Conservation (phyloP, 2,797 vertebrate genomes). For the Bucorvus abyssinicus region DNA sequence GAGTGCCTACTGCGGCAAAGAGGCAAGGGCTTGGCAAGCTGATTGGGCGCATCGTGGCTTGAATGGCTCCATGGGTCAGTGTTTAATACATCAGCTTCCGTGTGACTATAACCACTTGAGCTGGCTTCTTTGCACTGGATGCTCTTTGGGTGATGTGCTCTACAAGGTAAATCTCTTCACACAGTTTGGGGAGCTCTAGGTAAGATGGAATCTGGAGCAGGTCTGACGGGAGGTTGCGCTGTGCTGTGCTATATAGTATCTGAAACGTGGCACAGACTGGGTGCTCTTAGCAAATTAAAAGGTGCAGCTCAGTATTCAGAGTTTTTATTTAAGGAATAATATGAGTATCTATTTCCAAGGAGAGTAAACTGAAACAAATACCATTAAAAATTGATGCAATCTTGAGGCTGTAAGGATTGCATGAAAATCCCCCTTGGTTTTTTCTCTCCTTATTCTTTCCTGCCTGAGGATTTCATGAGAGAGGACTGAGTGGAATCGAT, state of each 20-base stretch:
- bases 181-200: background rate
- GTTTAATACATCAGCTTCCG: background rate
- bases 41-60: background rate
- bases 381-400: background rate
- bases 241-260: background rate
- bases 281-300: background rate
- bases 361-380: background rate
- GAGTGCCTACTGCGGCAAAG: background rate
- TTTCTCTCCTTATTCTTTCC: constrained; percentile 46
- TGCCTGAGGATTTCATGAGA: background rate
- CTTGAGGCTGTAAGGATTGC: background rate
- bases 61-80: background rate
- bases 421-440: constrained; percentile 21
- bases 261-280: background rate
- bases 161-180: background rate
- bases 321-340: background rate
- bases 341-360: background rate
- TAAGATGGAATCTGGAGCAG: background rate
- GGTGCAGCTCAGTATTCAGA: background rate
- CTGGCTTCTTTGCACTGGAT: background rate
- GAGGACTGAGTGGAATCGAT: constrained; percentile 51
- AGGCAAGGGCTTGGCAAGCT: background rate
- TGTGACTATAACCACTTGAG: background rate
- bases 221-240: background rate
- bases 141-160: background rate